A percentile compares a stretch with the other conserved stretches of the same genome.
phyloP scores from a whole-genome alignment of 1,140 invertebrate species.

The Delia radicum region DNA sequence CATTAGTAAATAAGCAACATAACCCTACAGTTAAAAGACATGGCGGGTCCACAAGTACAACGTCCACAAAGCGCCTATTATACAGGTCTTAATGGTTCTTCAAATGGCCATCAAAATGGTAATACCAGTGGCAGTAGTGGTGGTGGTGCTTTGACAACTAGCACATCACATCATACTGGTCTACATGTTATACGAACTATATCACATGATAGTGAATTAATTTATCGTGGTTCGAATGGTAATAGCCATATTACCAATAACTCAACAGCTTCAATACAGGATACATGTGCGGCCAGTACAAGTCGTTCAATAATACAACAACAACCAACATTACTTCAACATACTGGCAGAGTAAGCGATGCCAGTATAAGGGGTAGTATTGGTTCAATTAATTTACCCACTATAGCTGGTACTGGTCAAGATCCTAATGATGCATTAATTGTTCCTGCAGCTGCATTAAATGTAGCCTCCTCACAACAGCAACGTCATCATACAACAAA shows the following conservation, averaged over 20 bases:
- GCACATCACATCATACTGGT: conserved; percentile 46
- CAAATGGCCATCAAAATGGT: conserved; percentile 30
- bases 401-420: conserved; percentile 42
- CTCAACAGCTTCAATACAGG: background rate
- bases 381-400: conserved; percentile 28
- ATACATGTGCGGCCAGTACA: conserved; percentile 22
- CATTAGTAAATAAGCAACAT: background rate
- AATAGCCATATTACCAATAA: conserved; percentile 29
- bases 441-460: conserved; percentile 29
- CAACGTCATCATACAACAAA: too few species aligned
- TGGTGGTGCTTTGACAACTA: conserved; percentile 33
- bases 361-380: background rate
- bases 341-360: background rate
- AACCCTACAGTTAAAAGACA: conserved; percentile 22
- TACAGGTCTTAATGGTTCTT: conserved; percentile 43
- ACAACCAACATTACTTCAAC: conserved; percentile 34
- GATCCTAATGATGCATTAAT: conserved; percentile 48
- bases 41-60: conserved; percentile 53
- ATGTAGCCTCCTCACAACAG: conserved; percentile 25
- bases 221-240: conserved; percentile 48
- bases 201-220: conserved; percentile 50
- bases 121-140: background rate
- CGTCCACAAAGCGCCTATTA: conserved; percentile 51
- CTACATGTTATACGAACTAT: conserved; percentile 51
- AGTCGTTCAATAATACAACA: conserved; percentile 33